Conservation (phyloP, 37 sponge, comb jelly and placozoan genomes). For the Ephydatia muelleri region DNA sequence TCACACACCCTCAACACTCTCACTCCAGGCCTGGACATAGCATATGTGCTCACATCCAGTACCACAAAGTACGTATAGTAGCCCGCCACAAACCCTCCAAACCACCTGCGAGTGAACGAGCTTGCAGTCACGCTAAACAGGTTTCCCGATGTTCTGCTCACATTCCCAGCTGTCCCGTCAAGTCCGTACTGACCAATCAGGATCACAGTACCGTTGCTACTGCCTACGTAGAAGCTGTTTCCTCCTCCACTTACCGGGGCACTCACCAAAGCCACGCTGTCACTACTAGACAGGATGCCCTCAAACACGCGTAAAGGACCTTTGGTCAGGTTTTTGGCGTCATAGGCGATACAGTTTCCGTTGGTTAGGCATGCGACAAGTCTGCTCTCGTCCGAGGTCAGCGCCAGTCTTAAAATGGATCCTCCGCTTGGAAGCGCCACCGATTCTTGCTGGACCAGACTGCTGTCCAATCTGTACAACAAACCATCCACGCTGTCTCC, state of each 20-base stretch:
- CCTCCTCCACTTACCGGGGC: background rate
- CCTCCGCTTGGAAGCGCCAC: background rate
- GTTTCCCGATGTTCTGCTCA: background rate
- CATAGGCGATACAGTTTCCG: background rate
- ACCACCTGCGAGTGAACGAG: constrained; percentile 7
- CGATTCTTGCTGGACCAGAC: background rate
- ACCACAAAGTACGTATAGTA: constrained; percentile 16
- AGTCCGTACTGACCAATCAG: background rate
- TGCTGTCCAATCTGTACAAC: background rate
- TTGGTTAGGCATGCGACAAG: background rate
- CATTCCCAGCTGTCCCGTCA: background rate
- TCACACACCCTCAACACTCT: constrained; percentile 10
- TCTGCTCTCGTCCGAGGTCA: background rate
- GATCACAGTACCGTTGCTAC: background rate
- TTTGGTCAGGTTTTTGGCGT: background rate
- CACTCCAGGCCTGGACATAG: background rate
- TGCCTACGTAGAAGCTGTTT: constrained; percentile 1
- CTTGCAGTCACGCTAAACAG: background rate
- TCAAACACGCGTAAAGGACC: background rate
- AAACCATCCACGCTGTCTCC: background rate
- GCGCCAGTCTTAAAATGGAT: background rate
- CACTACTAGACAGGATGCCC: background rate
- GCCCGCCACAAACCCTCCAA: background rate
- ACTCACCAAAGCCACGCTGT: background rate
- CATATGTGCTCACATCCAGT: background rate